Evolutionary conservation across 2,888 invertebrate genomes (phyloP), one percentile per base, ranked within the genome.

Genomic region (Drosophila kokeensis): DNA sequence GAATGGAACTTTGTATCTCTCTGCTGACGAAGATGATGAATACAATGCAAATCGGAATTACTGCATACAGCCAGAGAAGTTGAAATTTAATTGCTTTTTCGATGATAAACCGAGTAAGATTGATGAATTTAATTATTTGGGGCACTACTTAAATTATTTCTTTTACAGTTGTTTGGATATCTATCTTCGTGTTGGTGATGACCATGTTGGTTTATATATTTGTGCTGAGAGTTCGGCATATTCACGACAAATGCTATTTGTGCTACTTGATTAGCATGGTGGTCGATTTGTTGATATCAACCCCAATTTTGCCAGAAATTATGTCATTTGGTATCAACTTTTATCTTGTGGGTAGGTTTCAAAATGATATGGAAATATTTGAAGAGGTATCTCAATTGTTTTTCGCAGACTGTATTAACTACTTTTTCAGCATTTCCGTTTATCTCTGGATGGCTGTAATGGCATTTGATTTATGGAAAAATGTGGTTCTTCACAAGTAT

Each of bases 131-230:
- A 15, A 49, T 29, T 15, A 4, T 29, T 27, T 15, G 3, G 1
- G 15, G 15, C 27, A 18, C 11, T 18, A 27, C 10, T n/a, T 10
- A 4, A 29, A 29, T 1, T 8, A 15, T 27, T 52, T 8, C 4
- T 2, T 1, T 52, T 50, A 0, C 50, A 61, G 60, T 24, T 11
- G 11, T 24, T 13, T 29, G 30, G 2, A 21, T 10, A 15, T 38
- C 40, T 15, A 6, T 50, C 3, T 24, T 38, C 7, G 3, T n/a
- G 1, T 11, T 61, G 61, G 2, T 52, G 30, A 15, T 24, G 4
- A 61, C 38, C 1, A 61, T 40, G 2, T 30, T 95, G 29, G 29
- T 29, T 7, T 29, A 29, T 7, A 29, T 29, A 29, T 29, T 29
- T 29, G 29, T 29, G 29, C 29, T 29, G 7, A 29, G 0, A 7